Percentiles rank a stretch among this genome's conserved stretches.
Evolutionary conservation across 2,113 vertebrate genomes (phyloP).

Genomic region (Mustela nigripes): DNA sequence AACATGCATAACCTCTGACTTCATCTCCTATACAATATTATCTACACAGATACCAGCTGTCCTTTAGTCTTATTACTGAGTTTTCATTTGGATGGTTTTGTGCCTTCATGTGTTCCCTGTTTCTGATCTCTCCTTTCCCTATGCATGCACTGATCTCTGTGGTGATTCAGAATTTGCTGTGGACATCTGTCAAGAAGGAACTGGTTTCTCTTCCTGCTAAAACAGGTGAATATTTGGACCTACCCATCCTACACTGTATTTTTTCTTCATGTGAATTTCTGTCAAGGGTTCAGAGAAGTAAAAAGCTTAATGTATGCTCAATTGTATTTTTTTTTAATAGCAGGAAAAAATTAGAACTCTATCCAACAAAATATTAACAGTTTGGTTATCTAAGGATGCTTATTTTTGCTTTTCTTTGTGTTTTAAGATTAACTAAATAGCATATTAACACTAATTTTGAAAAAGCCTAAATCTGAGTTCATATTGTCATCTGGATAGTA

Average conservation of each 20-base stretch:
- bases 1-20: neutral
- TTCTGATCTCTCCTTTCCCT: neutral
- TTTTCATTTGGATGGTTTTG: neutral
- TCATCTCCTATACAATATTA: neutral
- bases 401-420: neutral
- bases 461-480: neutral
- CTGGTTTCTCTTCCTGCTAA: neutral
- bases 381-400: neutral
- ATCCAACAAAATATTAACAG: neutral
- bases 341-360: neutral
- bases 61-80: neutral
- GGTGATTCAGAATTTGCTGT: neutral
- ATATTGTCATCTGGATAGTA: neutral
- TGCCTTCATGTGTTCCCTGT: neutral
- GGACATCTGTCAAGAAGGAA: neutral
- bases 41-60: neutral
- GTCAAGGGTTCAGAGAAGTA: neutral
- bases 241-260: neutral
- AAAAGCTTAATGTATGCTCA: neutral
- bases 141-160: neutral
- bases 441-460: neutral
- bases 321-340: neutral
- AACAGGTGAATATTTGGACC: neutral
- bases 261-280: neutral
- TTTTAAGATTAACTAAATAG: neutral